Evolutionary conservation across 2,888 invertebrate genomes (phyloP), one percentile per base, ranked within the genome.

Genomic region (Baccha elongata): DNA sequence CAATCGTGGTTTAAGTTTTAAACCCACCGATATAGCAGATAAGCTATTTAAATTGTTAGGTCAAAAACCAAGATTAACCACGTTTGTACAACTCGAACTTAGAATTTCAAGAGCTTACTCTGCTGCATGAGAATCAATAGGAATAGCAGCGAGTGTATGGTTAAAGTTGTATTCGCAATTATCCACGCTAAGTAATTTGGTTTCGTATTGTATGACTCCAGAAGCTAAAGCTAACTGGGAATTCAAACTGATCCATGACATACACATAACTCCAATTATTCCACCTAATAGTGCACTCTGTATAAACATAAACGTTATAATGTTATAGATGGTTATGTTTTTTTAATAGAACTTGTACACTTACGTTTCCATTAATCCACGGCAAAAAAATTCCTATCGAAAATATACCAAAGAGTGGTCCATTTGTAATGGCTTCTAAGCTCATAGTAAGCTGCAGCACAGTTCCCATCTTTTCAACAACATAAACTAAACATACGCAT

Each of bases 391-490:
- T 92, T 1, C 95, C 95, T 87, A 94, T 92, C 0, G 94, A 92
- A 78, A 93, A 93, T 55, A 91, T 92, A 1, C 94, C 95, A 8
- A 95, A 91, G 40, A 94, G 92, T 0, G 95, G 94, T 0, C 94
- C 95, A 91, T 94, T 94, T 0, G 94, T 93, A 87, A 95, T 93
- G 0, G 94, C 94, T 87, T 94, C 94, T 52, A 94, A 89, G 0
- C 94, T 94, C 92, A 94, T 93, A 0, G 94, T 93, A 72, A 94
- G 89, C 88, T 94, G 93, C 5, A 93, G 87, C 7, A 95, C 93
- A 0, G 95, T 94, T 23, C 96, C 96, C 90, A 96, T 92, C 88
- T 94, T 94, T 86, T 96, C 94, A 0, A 95, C 95, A n/a, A 94
- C 90, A 85, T 94, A 94, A 1, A 95, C 95, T 26, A 95, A 89